A percentile compares a stretch with the other conserved stretches of the same genome.
Evolutionary conservation across 2,797 vertebrate genomes (phyloP).

Genomic region (Limosa lapponica): DNA sequence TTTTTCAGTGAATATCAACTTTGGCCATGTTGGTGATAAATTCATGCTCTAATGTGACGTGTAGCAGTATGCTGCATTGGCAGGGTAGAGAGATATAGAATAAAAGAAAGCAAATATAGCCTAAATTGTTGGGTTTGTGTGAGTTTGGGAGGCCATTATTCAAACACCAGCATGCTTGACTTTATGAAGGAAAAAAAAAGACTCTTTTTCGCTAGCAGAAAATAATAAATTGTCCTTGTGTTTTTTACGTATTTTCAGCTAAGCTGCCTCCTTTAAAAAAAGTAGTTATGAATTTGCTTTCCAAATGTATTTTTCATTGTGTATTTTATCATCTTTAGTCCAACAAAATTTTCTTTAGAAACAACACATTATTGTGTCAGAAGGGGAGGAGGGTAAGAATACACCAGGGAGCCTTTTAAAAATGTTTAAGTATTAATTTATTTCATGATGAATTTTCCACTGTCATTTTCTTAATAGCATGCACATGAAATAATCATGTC

Average conservation of each 20-base stretch:
- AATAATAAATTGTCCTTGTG: conserved; percentile 59
- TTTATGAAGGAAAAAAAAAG: background rate
- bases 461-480: conserved; percentile 79
- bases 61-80: background rate
- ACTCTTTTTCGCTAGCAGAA: background rate
- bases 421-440: conserved; percentile 80
- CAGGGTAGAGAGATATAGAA: background rate
- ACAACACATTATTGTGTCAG: conserved; percentile 66
- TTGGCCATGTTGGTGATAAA: background rate
- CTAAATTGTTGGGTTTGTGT: conserved; percentile 18
- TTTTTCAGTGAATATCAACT: background rate
- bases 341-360: conserved; percentile 49
- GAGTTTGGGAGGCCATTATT: conserved; percentile 55
- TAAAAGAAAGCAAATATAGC: background rate
- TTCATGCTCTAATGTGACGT: background rate
- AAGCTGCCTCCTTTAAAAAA: conserved; percentile 35
- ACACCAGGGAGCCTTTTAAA: conserved; percentile 74
- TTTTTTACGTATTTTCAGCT: conserved; percentile 50
- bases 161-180: conserved; percentile 28
- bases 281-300: conserved; percentile 70
- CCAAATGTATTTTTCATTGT: conserved; percentile 63
- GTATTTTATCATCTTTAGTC: conserved; percentile 69
- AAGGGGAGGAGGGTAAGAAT: conserved; percentile 58
- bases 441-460: conserved; percentile 78
- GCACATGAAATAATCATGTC: conserved; percentile 81